Evolutionary conservation across 2,797 vertebrate species (phyloP).

Genomic region (Gymnothorax javanicus): DNA sequence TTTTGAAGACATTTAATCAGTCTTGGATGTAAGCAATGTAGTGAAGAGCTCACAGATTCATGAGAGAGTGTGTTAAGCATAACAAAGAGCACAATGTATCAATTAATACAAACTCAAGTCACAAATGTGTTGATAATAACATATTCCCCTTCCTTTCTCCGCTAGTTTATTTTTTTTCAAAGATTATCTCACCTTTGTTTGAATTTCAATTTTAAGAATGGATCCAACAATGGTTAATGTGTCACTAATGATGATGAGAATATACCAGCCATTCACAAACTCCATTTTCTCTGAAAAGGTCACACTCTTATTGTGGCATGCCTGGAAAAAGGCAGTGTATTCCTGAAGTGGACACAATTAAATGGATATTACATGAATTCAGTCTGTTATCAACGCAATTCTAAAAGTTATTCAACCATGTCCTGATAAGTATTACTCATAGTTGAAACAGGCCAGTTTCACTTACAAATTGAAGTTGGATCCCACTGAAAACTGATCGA

Average conservation of each 20-base stretch:
- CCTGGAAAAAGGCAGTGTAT: conserved; percentile 79
- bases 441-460: conserved; percentile 12
- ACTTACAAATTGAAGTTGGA: conserved; percentile 85
- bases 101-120: conserved; percentile 47
- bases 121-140: conserved; percentile 50
- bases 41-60: neutral
- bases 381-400: conserved; percentile 73
- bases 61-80: neutral
- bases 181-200: conserved; percentile 80
- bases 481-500: conserved; percentile 82
- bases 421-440: neutral
- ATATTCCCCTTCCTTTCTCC: conserved; percentile 92
- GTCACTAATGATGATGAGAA: conserved; percentile 88
- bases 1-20: neutral
- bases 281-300: conserved; percentile 87
- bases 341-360: conserved; percentile 72
- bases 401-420: conserved; percentile 82
- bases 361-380: conserved; percentile 80
- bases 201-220: conserved; percentile 91
- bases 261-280: conserved; percentile 95
- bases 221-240: conserved; percentile 85
- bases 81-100: neutral
- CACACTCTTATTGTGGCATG: conserved; percentile 79
- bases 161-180: conserved; percentile 84
- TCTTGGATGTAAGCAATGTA: neutral